Conservation (phyloP, 2,113 vertebrate species). For the Dinomys branickii region DNA sequence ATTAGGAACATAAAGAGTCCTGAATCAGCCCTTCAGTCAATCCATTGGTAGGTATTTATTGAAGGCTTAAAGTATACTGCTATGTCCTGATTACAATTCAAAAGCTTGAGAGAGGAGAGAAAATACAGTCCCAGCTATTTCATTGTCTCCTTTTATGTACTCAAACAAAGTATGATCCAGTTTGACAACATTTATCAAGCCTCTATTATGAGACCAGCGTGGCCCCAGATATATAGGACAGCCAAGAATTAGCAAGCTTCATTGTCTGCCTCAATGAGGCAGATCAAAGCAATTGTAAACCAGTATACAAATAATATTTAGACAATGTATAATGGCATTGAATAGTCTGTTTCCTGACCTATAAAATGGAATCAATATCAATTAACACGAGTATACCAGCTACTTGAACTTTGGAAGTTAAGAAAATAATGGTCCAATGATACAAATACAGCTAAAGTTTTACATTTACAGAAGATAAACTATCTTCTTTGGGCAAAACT, state of each 20-base stretch:
- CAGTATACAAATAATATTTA: not conserved
- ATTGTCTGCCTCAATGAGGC: not conserved
- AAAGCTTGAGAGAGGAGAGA: not conserved
- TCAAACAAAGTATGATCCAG: not conserved
- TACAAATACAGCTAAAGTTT: not conserved
- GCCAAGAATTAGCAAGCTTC: not conserved
- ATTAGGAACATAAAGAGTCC: not conserved
- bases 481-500: constrained; percentile 32
- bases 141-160: not conserved
- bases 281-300: not conserved
- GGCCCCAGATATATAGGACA: not conserved
- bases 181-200: constrained; percentile 51
- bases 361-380: constrained; percentile 5
- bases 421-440: not conserved
- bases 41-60: not conserved
- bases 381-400: not conserved
- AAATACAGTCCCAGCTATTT: not conserved
- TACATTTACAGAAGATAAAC: not conserved
- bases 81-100: not conserved
- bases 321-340: not conserved
- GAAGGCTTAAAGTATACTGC: not conserved
- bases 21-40: constrained; percentile 8
- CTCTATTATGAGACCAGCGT: not conserved
- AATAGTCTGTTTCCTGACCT: not conserved
- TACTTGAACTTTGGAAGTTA: not conserved